Conservation (phyloP, 1,140 invertebrate genomes). For the Pseudomyrmex gracilis region DNA sequence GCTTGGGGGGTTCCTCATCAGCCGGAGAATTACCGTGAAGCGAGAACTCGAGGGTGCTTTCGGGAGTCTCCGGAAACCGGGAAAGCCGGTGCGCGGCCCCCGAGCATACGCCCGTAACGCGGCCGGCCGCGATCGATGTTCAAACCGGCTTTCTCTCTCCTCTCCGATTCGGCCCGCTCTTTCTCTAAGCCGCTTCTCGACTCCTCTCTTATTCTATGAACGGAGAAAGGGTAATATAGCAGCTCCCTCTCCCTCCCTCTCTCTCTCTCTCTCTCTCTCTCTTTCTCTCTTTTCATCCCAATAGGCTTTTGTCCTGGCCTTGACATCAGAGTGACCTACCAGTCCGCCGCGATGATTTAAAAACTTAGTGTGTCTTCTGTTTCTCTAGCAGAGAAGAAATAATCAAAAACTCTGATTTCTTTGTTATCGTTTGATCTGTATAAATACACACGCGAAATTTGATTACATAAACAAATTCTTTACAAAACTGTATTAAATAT, state of each 20-base stretch:
- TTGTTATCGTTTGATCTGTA: neutral
- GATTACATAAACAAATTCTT: no score
- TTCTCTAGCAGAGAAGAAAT: neutral
- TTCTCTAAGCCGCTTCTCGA: constrained; percentile 8
- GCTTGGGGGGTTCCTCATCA: constrained; percentile 41
- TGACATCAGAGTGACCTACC: constrained; percentile 20
- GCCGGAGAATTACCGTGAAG: constrained; percentile 54
- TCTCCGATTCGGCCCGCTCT: constrained; percentile 26
- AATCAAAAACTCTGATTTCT: neutral
- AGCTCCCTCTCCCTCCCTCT: no score
- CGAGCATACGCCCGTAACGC: constrained; percentile 50
- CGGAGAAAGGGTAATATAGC: neutral
- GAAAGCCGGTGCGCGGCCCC: constrained; percentile 49
- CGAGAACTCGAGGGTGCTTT: constrained; percentile 57
- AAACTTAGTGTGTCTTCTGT: neutral
- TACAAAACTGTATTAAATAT: neutral
- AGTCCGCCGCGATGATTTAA: neutral
- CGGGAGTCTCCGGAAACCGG: constrained; percentile 46
- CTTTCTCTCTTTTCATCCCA: neutral
- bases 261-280: no score
- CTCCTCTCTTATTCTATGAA: neutral
- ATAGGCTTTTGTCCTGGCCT: constrained; percentile 46
- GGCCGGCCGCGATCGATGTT: constrained; percentile 46
- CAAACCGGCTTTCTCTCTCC: constrained; percentile 21
- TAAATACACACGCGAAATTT: neutral